Percentiles rank a stretch among this genome's conserved stretches.
These are phyloP conservation scores for Diplodus puntazzo DNA, from an alignment of 2,797 vertebrate genomes.

Conservation along the genomic window DNA sequence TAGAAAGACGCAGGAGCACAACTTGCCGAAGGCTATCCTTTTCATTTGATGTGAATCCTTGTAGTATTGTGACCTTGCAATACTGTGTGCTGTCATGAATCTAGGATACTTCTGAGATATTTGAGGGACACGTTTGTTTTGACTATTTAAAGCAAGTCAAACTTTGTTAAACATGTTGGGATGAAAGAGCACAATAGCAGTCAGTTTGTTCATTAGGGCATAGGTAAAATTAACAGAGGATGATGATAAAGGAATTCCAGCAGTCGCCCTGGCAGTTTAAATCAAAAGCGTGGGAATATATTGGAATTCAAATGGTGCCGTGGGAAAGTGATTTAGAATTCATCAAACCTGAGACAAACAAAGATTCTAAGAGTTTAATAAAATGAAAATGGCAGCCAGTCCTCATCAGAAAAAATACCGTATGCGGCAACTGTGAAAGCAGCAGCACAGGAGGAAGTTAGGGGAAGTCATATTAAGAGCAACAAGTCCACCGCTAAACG, in stretches of 20 bases:
- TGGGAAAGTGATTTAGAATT: no score
- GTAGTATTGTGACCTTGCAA: slow-evolving; percentile 19
- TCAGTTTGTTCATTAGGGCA: background rate
- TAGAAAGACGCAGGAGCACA: slow-evolving; percentile 36
- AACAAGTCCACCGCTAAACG: no score
- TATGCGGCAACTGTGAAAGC: no score
- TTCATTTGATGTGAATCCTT: slow-evolving; percentile 44
- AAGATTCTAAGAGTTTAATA: slow-evolving; percentile 13
- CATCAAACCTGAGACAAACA: slow-evolving; percentile 2
- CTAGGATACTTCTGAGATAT: background rate
- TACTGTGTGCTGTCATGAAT: slow-evolving; percentile 8
- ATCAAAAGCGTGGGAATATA: slow-evolving; percentile 3
- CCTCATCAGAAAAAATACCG: no score
- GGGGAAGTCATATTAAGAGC: no score
- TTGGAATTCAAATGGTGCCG: background rate
- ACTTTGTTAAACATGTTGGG: background rate
- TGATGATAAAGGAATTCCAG: background rate
- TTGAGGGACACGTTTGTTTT: background rate
- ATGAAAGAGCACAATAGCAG: background rate
- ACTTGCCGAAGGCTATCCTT: slow-evolving; percentile 39
- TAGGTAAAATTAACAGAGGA: slow-evolving; percentile 9
- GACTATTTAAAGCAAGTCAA: slow-evolving; percentile 8
- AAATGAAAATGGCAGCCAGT: background rate
- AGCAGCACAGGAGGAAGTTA: no score
- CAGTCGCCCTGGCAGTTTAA: background rate